phyloP scores from a whole-genome alignment of 2,888 invertebrate species.

The Ichneumoninae sp. region DNA sequence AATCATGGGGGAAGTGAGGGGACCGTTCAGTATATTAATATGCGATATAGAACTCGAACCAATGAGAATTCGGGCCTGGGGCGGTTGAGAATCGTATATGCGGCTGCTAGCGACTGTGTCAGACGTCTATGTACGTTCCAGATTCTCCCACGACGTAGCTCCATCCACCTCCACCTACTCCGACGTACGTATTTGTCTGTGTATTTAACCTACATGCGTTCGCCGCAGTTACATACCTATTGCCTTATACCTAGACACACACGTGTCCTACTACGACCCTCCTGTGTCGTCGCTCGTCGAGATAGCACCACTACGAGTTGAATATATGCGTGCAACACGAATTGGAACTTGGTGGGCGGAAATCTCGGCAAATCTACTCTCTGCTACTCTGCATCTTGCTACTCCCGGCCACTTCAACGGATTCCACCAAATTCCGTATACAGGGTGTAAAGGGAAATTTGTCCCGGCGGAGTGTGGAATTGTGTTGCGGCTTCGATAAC shows the following conservation, averaged over 20 bases:
- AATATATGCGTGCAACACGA: constrained; percentile 49
- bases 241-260: constrained; percentile 35
- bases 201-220: constrained; percentile 66
- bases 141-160: constrained; percentile 44
- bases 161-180: constrained; percentile 19
- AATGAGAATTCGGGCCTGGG: constrained; percentile 21
- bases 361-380: constrained; percentile 45
- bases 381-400: constrained; percentile 13
- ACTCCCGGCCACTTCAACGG: constrained; percentile 7
- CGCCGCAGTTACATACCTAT: constrained; percentile 59
- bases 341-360: constrained; percentile 53
- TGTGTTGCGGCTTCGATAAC: neutral
- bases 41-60: constrained; percentile 2
- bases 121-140: constrained; percentile 46
- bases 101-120: constrained; percentile 24
- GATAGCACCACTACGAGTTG: neutral
- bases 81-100: constrained; percentile 24
- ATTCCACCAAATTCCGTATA: neutral
- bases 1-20: constrained; percentile 3
- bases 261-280: constrained; percentile 30
- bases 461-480: constrained; percentile 16
- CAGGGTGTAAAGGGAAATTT: constrained; percentile 6
- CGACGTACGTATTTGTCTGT: constrained; percentile 60
- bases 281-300: constrained; percentile 35
- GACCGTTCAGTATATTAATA: constrained; percentile 3